Base-by-base conservation (phyloP, 1,140 invertebrate species). In the Aleiodes sp. region DNA sequence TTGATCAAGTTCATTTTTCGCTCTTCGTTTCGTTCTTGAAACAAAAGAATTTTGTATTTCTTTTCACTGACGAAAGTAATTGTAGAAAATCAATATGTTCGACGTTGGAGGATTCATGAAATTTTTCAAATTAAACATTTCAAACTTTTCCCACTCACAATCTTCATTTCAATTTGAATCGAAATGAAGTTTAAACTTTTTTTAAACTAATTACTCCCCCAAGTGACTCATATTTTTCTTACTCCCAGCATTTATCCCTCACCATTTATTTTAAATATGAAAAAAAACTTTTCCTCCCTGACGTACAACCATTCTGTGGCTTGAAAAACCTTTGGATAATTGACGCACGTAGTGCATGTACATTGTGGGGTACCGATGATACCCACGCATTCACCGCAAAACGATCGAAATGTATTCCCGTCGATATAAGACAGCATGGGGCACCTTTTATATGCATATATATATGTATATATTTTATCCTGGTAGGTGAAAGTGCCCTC, bases 361-460 rank as follows among this genome's bases (percentile, higher is more conserved):
- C 46, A 52, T 52, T 52, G 46, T 16, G 46, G 46, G 19, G 46
- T 21, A 52, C 26, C 46, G 46, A 52, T 52, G 46, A 52, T 52
- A 52, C 46, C 21, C 46, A 52, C 46, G 46, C 46, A 24, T 52
- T 52, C 46, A 52, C 46, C 46, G 21, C 46, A 52, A 52, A 52
- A 52, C 46, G 46, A 26, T 52, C 46, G 46, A 52, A 52, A 52
- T 52, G 46, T 16, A 52, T 52, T 52, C 46, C 26, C 46, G 26
- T 52, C 46, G 46, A 52, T 52, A 52, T 52, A 21, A 24, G 26
- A 52, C 46, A 24, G n/a, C 46, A 16, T 52, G 16, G 46, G 4
- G 10, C 31, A n/a, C n/a, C n/a, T n/a, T n/a, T n/a, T n/a, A n/a
- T n/a, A n/a, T n/a, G n/a, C n/a, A n/a, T n/a, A n/a, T n/a, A n/a